Base-by-base conservation (phyloP, 2,888 invertebrate species). In the Ephialtes manifestator region DNA sequence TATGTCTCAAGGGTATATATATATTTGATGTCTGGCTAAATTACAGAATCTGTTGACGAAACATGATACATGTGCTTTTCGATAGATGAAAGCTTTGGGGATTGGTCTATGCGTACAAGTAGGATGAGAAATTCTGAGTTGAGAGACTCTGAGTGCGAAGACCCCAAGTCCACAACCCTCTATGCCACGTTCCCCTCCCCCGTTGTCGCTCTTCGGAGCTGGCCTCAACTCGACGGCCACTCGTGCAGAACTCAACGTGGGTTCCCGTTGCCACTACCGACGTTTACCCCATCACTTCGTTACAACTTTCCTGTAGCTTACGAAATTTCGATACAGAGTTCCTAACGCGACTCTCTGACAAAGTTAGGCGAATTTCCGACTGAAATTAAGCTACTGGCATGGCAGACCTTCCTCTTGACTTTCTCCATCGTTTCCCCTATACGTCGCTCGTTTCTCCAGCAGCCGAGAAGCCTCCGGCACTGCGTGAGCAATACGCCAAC, bases 201-300 rank as follows among this genome's bases (percentile, higher is more conserved):
- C 8, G 39, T 13, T n/a, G 11, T 46, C 20, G 20, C 13, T 24
- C 15, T 51, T 35, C 51, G 20, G 53, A 11, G 63, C 48, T 39
- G n/a, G 31, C 74, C 60, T 39, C 68, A 20, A 75, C 74, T 20
- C 60, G 48, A 46, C 58, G 72, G 65, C 71, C 35, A 24, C 58
- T 71, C 78, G 67, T 78, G 67, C 65, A 48, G 72, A 78, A 71
- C 78, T 63, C 60, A 68, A 46, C 77, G 67, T 55, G 39, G 68
- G 43, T 63, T 63, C 70, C 74, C 71, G 79, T 15, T 39, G 10
- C 35, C 63, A 18, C 63, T 7, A 39, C 65, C 68, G 55, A 79
- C 80, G 71, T 83, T 80, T 80, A 83, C 39, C 79, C 75, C 79
- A n/a, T 83, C 75, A 83, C 72, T 85, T 77, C 67, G 76, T 83